Conservation (phyloP, 2,113 vertebrate genomes). For the Hyaena hyaena region DNA sequence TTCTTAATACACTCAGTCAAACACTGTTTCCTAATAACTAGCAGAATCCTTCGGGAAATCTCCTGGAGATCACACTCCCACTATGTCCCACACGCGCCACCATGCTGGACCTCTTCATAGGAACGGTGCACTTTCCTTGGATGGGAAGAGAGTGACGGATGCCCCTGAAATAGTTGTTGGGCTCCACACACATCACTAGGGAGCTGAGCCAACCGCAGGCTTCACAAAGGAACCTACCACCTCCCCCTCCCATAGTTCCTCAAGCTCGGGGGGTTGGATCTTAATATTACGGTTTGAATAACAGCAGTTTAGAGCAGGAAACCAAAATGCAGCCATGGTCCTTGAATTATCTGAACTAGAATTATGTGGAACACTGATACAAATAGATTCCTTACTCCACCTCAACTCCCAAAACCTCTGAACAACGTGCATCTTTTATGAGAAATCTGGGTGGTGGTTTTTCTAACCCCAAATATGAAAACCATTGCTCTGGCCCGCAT, state of each 20-base stretch:
- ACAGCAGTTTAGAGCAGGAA: not conserved
- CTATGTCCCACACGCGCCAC: not conserved
- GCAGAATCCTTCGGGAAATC: not conserved
- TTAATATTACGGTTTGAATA: not conserved
- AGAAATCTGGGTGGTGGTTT: not conserved
- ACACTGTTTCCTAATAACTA: not conserved
- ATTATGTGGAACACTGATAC: not conserved
- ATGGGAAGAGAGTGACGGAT: not conserved
- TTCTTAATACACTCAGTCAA: not conserved
- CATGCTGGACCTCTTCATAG: not conserved
- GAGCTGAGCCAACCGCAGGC: not conserved
- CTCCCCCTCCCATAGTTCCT: not conserved
- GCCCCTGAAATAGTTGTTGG: not conserved
- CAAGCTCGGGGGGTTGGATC: not conserved
- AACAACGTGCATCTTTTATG: not conserved
- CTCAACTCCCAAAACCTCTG: not conserved
- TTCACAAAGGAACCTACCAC: not conserved
- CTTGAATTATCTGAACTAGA: not conserved
- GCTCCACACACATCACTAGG: not conserved
- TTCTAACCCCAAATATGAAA: not conserved
- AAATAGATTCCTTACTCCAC: not conserved
- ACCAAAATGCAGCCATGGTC: not conserved
- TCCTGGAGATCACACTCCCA: fast-evolving
- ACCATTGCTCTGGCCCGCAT: not conserved
- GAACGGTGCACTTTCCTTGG: not conserved